These are phyloP conservation scores for Xenopus tropicalis DNA, from an alignment of 2,113 vertebrate species.

Conservation along the genomic window DNA sequence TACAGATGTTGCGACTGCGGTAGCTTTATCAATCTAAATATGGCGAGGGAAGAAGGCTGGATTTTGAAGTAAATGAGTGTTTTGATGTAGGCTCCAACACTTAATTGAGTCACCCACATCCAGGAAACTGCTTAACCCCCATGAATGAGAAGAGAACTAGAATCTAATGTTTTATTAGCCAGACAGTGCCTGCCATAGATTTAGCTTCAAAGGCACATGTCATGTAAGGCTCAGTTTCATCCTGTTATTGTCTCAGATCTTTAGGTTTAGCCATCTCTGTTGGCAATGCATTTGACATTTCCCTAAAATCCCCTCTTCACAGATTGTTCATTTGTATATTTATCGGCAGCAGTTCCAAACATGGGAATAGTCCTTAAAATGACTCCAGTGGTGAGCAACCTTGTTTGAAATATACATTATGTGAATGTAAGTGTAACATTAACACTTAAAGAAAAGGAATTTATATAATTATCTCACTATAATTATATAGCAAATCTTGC, in stretches of 20 bases:
- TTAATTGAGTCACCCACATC: constrained; percentile 54
- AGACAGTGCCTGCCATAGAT: constrained; percentile 31
- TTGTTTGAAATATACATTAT: no score
- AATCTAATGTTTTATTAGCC: constrained; percentile 44
- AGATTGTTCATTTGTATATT: no score
- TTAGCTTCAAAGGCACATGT: constrained; percentile 47
- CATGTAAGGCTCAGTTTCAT: constrained; percentile 17
- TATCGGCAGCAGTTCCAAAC: no score
- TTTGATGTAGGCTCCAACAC: constrained; percentile 55
- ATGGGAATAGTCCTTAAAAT: no score
- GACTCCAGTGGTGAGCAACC: no score
- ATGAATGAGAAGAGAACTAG: constrained; percentile 49
- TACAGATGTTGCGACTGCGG: no score
- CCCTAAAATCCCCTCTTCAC: no score
- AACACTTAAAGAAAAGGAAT: no score
- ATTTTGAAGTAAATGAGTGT: constrained; percentile 54
- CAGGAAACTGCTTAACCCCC: constrained; percentile 51
- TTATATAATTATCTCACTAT: no score
- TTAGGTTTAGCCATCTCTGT: constrained; percentile 15
- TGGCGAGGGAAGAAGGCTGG: constrained; percentile 52
- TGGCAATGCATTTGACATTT: constrained; percentile 6
- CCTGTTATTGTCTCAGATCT: constrained; percentile 24
- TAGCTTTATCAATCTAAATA: no score
- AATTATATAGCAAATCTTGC: no score
- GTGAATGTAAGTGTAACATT: no score